Base-by-base conservation (phyloP, 2,113 vertebrate genomes). In the Panthera uncia region DNA sequence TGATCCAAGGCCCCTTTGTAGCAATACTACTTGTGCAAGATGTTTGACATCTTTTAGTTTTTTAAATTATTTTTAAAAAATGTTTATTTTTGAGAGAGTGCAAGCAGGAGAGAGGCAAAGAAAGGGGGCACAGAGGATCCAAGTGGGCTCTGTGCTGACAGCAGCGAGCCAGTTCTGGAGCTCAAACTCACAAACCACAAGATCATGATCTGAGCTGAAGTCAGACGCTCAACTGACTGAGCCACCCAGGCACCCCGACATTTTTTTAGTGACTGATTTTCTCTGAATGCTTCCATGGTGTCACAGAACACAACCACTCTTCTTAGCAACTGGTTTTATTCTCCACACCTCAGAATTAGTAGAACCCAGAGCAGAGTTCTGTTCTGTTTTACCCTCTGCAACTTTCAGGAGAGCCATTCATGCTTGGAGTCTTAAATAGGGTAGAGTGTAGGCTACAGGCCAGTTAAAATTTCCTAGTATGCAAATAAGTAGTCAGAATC, bases 401-500 rank as follows among this genome's bases (percentile, higher is more conserved):
- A 61, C 45, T 90, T 95, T 95, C 13, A 95, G 83, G 18, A 18
- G 89, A 94, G 41, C 41, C 66, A 82, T 90, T 90, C 79, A 23
- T 38, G 84, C 65, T 85, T 95, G n/a, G 81, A 98, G 61, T 74
- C 45, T 92, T 95, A 41, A 16, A 14, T 10, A n/a, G 41, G 33
- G 33, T 57, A 21, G 57, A 31, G 13, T 45, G 38, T 76, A 69
- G 79, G 74, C 82, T 94, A 74, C 16, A 76, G 85, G 41, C 89
- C 68, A 81, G 76, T 87, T 93, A 86, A 78, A 73, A 41, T 71
- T 86, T 96, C 89, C 31, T 92, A 74, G 86, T 87, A 84, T 94
- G 86, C 73, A 92, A 84, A 23, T 36, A 87, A 94, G 48, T 52
- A 84, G 41, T 89, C 86, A 86, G 45, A 92, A 92, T 66, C 87